These are phyloP conservation scores for Pterocles burchelli DNA, from an alignment of 2,113 vertebrate species.

Conservation along the genomic window DNA sequence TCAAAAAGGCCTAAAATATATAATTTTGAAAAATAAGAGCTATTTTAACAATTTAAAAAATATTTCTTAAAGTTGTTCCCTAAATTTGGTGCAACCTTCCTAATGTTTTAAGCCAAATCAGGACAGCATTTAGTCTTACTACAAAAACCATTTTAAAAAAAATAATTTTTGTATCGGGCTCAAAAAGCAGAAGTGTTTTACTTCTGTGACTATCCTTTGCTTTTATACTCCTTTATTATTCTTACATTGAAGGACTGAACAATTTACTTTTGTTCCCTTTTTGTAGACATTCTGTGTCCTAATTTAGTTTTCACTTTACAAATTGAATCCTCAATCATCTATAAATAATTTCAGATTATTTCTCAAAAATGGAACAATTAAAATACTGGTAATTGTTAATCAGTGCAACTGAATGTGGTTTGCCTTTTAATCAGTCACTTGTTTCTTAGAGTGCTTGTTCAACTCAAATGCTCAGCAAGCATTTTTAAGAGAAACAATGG, in stretches of 20 bases:
- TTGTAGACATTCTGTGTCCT: not conserved
- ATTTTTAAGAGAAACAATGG: not conserved
- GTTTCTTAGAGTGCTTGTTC: not conserved
- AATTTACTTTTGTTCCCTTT: not conserved
- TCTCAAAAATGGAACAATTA: not conserved
- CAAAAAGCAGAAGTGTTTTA: not conserved
- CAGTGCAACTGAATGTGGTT: not conserved
- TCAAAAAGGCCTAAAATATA: not conserved
- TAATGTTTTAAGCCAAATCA: not conserved
- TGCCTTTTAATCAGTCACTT: not conserved
- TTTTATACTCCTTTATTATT: not conserved
- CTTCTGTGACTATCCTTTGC: not conserved
- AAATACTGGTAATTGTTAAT: not conserved
- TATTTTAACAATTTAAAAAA: not conserved
- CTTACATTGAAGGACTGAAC: not conserved
- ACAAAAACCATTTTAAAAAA: not conserved
- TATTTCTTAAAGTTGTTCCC: not conserved
- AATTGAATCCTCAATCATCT: not conserved
- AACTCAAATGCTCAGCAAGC: not conserved
- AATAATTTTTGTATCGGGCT: not conserved
- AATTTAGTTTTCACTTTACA: not conserved
- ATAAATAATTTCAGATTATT: not conserved
- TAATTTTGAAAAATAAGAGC: not conserved
- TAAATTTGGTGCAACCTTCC: not conserved
- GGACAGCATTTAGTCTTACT: not conserved